Conservation (phyloP, 2,888 invertebrate genomes). For the Ypsolopha sequella region DNA sequence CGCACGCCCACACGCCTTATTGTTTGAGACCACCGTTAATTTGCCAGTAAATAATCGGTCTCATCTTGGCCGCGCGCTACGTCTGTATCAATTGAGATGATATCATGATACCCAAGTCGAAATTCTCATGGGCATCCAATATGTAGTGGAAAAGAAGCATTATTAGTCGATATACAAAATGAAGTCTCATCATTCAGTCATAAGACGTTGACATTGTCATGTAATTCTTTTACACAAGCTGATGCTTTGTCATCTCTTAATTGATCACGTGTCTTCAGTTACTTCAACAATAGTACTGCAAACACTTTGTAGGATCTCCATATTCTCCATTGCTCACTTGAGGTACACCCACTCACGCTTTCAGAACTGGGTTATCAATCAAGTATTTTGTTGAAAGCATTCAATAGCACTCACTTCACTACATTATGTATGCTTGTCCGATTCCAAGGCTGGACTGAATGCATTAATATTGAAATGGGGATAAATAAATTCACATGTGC, state of each 20-base stretch:
- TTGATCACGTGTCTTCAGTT: neutral
- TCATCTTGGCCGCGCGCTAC: no score
- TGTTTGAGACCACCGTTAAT: neutral
- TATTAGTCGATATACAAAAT: no score
- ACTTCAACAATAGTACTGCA: neutral
- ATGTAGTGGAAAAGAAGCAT: no score
- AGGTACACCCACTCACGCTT: neutral
- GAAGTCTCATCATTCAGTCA: no score
- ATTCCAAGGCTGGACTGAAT: conserved; percentile 30
- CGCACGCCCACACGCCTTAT: neutral
- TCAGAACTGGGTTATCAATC: neutral
- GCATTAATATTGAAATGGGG: neutral
- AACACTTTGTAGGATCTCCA: neutral
- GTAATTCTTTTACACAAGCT: no score
- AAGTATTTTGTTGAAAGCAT: conserved; percentile 25
- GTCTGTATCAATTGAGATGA: no score
- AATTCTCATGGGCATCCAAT: no score
- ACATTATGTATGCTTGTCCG: conserved; percentile 29
- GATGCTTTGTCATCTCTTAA: neutral
- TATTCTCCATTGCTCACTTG: neutral
- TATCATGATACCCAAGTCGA: no score
- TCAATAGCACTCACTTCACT: conserved; percentile 19
- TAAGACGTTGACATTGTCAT: no score
- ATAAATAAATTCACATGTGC: neutral
- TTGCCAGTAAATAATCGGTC: no score